phyloP scores from a whole-genome alignment of 2,888 invertebrate species.

The Caenorhabditis imperialis region DNA sequence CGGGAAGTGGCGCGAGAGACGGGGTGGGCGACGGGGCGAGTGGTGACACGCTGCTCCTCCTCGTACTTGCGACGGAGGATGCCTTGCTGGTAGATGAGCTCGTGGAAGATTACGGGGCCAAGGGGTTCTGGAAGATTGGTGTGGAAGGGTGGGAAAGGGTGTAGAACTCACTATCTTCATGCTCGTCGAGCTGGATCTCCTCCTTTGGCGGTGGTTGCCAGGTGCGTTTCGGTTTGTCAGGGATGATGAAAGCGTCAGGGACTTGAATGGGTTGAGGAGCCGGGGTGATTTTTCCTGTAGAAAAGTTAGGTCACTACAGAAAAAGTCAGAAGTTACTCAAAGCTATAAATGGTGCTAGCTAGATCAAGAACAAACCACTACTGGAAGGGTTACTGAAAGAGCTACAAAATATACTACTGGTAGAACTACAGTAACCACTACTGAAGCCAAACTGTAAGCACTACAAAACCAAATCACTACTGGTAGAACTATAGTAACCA shows the following conservation, averaged over 20 bases:
- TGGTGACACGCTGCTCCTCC: conserved; percentile 22
- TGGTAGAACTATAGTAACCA: too few relatives aligned
- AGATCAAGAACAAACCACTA: too few relatives aligned
- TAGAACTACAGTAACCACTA: too few relatives aligned
- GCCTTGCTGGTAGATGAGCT: conserved; percentile 44
- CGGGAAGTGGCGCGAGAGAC: conserved; percentile 43
- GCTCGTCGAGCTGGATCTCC: conserved; percentile 1
- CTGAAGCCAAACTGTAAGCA: too few relatives aligned
- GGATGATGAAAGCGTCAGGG: conserved; percentile 20
- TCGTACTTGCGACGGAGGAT: conserved; percentile 31
- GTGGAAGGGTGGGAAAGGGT: background rate
- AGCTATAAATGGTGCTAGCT: too few relatives aligned
- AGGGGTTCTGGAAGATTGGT: conserved; percentile 41
- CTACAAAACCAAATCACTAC: too few relatives aligned
- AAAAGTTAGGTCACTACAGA: background rate
- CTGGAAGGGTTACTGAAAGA: too few relatives aligned
- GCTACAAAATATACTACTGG: too few relatives aligned
- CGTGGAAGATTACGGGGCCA: conserved; percentile 50
- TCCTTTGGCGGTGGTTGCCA: conserved; percentile 49
- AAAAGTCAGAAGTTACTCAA: too few relatives aligned
- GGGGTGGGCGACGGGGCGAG: conserved; percentile 39
- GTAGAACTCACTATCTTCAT: conserved; percentile 29
- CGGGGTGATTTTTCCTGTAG: conserved; percentile 46
- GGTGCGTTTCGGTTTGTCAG: conserved; percentile 38
- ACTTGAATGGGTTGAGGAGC: conserved; percentile 33